These are phyloP conservation scores for Orthosia gothica DNA, from an alignment of 2,888 invertebrate species.

Conservation along the genomic window DNA sequence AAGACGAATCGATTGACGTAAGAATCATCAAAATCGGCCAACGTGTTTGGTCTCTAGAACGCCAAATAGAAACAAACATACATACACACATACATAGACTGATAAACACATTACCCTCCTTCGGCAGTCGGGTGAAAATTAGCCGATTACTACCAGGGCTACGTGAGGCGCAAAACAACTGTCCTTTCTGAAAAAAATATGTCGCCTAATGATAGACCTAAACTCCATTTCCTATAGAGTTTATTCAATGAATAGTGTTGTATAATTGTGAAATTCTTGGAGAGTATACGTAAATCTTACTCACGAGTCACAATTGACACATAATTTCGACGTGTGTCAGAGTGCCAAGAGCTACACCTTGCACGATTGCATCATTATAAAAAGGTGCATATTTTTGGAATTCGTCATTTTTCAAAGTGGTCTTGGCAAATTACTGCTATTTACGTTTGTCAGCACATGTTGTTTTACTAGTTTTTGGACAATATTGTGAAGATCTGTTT, in stretches of 20 bases:
- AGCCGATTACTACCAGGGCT: background rate
- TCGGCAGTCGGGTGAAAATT: too few relatives aligned
- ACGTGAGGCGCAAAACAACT: background rate
- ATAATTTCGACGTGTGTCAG: constrained; percentile 25
- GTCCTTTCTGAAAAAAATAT: background rate
- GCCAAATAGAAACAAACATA: too few relatives aligned
- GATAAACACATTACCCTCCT: too few relatives aligned
- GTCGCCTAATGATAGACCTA: background rate
- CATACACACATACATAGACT: too few relatives aligned
- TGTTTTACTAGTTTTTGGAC: background rate
- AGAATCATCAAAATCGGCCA: too few relatives aligned
- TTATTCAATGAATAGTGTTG: background rate
- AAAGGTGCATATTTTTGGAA: constrained; percentile 35
- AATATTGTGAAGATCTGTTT: background rate
- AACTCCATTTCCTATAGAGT: constrained; percentile 2
- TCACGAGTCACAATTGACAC: constrained; percentile 13
- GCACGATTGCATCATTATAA: constrained; percentile 40
- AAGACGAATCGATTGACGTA: too few relatives aligned
- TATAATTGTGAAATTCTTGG: constrained; percentile 40
- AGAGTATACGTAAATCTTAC: constrained; percentile 4
- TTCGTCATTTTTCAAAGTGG: constrained; percentile 42
- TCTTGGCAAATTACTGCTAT: constrained; percentile 29
- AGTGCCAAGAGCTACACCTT: constrained; percentile 36
- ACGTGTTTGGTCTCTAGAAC: too few relatives aligned
- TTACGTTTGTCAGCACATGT: constrained; percentile 10